Evolutionary conservation across 2,888 invertebrate species (phyloP).

Genomic region (Subacronicta megacephala): DNA sequence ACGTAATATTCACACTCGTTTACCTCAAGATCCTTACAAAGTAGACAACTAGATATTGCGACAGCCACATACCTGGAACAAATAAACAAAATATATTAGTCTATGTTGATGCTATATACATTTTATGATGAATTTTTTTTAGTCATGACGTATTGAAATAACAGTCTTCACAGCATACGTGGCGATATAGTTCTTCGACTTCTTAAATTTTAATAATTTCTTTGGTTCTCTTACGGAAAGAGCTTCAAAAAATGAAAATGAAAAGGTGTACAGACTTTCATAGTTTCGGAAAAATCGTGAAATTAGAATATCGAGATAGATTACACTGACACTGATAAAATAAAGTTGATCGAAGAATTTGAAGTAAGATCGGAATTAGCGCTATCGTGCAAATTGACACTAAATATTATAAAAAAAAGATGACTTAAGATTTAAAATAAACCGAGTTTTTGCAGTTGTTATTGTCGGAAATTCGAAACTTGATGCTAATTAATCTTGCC

Average conservation of each 20-base stretch:
- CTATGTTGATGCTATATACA: neutral
- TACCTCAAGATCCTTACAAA: neutral
- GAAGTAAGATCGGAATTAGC: neutral
- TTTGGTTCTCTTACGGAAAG: too few species aligned
- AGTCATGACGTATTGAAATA: too few species aligned
- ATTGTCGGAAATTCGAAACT: conserved; percentile 6
- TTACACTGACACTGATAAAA: neutral
- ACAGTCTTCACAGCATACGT: too few species aligned
- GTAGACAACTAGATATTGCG: neutral
- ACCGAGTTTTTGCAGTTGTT: conserved; percentile 20
- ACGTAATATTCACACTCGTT: neutral
- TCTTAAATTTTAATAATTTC: too few species aligned
- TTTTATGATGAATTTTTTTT: too few species aligned
- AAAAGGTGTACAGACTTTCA: too few species aligned
- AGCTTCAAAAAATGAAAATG: too few species aligned
- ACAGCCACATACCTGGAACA: conserved; percentile 42
- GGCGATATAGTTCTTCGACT: too few species aligned
- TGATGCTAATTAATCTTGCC: conserved; percentile 18
- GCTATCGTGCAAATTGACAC: conserved; percentile 12
- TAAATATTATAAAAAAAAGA: conserved; percentile 22
- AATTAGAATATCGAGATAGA: too few species aligned
- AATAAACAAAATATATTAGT: conserved; percentile 5
- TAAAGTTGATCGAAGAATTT: neutral
- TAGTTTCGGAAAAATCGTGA: too few species aligned
- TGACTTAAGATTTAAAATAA: conserved; percentile 13